phyloP scores from a whole-genome alignment of 1,140 invertebrate species.

The Diorhabda carinulata region DNA sequence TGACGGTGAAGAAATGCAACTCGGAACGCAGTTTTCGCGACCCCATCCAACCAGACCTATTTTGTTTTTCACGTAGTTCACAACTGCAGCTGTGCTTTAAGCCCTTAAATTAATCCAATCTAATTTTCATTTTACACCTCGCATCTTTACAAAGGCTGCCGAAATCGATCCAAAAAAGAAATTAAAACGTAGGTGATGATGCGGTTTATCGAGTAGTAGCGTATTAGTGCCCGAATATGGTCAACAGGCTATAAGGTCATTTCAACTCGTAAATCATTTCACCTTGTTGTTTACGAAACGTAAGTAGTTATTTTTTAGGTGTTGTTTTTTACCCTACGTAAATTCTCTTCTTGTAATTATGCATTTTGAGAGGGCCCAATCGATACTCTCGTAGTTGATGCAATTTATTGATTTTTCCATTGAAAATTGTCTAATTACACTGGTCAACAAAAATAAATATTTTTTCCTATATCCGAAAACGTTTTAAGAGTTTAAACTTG shows the following conservation, averaged over 20 bases:
- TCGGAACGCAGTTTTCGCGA: not conserved
- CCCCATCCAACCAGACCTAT: not conserved
- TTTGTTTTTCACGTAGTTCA: constrained; percentile 12
- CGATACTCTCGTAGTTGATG: not conserved
- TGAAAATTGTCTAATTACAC: too few species aligned
- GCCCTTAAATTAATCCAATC: not conserved
- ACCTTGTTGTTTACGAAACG: constrained; percentile 2
- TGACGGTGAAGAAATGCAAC: constrained; percentile 4
- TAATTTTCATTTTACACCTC: not conserved
- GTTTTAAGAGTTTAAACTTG: too few species aligned
- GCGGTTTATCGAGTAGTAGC: not conserved
- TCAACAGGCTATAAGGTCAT: not conserved
- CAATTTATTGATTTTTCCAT: not conserved
- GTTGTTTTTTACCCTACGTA: not conserved
- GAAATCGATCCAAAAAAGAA: not conserved
- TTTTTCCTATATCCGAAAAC: too few species aligned
- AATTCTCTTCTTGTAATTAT: too few species aligned
- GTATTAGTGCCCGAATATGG: not conserved
- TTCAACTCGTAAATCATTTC: not conserved
- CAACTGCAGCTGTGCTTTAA: constrained; percentile 9
- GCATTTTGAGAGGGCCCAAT: not conserved
- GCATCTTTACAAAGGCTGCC: not conserved
- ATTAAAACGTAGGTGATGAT: not conserved
- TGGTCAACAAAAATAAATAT: too few species aligned
- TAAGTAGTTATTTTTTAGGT: not conserved